phyloP scores from a whole-genome alignment of 2,888 invertebrate genomes.

The Agrotis puta region DNA sequence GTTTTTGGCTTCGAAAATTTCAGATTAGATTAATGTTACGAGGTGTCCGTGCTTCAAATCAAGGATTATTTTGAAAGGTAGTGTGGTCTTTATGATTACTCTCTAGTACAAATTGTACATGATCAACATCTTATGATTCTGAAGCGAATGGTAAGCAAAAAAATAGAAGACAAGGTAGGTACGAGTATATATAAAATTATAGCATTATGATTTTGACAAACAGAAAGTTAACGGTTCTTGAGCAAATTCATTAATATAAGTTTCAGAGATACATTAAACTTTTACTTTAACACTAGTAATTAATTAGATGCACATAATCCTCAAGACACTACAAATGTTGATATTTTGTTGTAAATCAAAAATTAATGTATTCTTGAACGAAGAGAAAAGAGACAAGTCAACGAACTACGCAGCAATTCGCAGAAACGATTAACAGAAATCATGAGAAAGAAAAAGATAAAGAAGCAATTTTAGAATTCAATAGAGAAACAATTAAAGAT shows the following conservation, averaged over 20 bases:
- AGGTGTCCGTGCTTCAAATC: not conserved
- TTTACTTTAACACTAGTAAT: conserved; percentile 24
- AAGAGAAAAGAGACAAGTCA: conserved; percentile 2
- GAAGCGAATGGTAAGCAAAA: not conserved
- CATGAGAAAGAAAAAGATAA: conserved; percentile 32
- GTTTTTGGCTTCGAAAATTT: not conserved
- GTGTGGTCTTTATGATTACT: not conserved
- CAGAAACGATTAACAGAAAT: conserved; percentile 4
- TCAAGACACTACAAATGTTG: not conserved
- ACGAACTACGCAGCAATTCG: not conserved
- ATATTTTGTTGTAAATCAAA: not conserved
- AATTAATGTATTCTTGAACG: not conserved
- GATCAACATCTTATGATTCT: not conserved
- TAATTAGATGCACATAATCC: conserved; percentile 14
- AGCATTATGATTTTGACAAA: conserved; percentile 9
- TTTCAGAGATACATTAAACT: conserved; percentile 1
- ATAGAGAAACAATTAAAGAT: conserved; percentile 59
- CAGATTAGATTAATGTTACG: not conserved
- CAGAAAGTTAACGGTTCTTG: conserved; percentile 16
- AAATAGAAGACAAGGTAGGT: not conserved
- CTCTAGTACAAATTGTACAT: not conserved
- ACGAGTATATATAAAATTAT: not conserved
- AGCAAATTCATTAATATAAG: not conserved
- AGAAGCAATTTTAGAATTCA: conserved; percentile 33
- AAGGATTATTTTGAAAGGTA: not conserved